These are phyloP conservation scores for Nemurella pictetii DNA, from an alignment of 2,888 invertebrate species.

Conservation along the genomic window DNA sequence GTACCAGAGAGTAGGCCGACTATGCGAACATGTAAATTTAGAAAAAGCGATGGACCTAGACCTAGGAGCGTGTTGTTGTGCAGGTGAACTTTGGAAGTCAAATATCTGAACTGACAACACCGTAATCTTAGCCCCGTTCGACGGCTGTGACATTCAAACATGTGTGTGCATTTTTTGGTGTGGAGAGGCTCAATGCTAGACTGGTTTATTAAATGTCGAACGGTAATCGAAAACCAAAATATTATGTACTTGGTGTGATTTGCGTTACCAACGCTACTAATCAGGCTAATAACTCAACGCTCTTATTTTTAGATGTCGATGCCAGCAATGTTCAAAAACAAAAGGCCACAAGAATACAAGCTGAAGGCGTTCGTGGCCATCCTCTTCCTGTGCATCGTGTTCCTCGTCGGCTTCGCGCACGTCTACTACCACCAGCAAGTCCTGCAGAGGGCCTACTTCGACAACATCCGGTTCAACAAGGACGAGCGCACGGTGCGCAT, in stretches of 20 bases:
- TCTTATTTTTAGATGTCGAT: slow-evolving; percentile 67
- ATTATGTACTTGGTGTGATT: too few relatives aligned
- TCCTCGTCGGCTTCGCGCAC: slow-evolving; percentile 82
- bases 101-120: not conserved
- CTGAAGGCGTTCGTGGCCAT: slow-evolving; percentile 79
- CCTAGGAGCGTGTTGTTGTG: not conserved
- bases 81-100: not conserved
- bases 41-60: not conserved
- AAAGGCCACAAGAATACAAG: slow-evolving; percentile 72
- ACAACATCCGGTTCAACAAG: slow-evolving; percentile 78
- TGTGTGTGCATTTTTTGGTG: not conserved
- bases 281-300: not conserved
- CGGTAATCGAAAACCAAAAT: too few relatives aligned
- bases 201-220: not conserved
- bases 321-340: slow-evolving; percentile 70
- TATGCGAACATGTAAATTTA: not conserved
- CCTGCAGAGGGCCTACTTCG: slow-evolving; percentile 78
- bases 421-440: slow-evolving; percentile 82
- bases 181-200: not conserved
- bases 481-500: slow-evolving; percentile 73
- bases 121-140: not conserved
- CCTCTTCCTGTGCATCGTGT: slow-evolving; percentile 77
- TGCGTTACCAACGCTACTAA: not conserved
- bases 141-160: not conserved
- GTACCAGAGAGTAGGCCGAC: slow-evolving; percentile 26